Conservation (phyloP, 1,140 invertebrate species). For the Meteorus sp. region DNA sequence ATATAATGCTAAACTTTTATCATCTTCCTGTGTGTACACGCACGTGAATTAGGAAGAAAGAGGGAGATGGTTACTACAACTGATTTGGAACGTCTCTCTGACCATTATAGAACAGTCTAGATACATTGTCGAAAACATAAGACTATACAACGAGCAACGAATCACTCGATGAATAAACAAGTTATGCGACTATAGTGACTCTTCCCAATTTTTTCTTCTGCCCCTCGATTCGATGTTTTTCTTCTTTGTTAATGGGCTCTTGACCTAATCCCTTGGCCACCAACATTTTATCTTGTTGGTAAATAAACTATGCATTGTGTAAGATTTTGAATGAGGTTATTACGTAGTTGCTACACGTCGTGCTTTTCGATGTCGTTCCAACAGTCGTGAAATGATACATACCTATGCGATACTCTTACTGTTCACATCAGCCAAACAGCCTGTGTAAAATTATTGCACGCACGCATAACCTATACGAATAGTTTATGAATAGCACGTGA, state of each 20-base stretch:
- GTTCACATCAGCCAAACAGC: slow-evolving; percentile 1
- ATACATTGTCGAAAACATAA: slow-evolving; percentile 47
- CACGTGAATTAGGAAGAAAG: not conserved
- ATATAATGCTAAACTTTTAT: too few relatives aligned
- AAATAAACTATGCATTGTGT: not conserved
- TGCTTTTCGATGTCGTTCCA: too few relatives aligned
- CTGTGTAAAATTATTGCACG: slow-evolving; percentile 20
- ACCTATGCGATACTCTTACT: not conserved
- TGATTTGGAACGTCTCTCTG: slow-evolving; percentile 42
- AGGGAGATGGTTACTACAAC: not conserved
- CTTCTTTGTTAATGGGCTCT: too few relatives aligned
- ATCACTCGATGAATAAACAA: not conserved
- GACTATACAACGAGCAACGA: slow-evolving; percentile 8
- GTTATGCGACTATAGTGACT: too few relatives aligned
- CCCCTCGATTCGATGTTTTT: not conserved
- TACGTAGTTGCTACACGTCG: too few relatives aligned
- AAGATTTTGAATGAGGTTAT: not conserved
- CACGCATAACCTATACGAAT: slow-evolving; percentile 15
- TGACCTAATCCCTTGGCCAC: not conserved
- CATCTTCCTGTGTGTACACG: too few relatives aligned
- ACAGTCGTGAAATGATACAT: not conserved
- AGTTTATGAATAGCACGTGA: slow-evolving; percentile 28
- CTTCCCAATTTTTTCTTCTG: not conserved
- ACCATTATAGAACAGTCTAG: slow-evolving; percentile 49
- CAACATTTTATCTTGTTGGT: not conserved